A percentile compares a stretch with the other conserved stretches of the same genome.
Evolutionary conservation across 2,113 vertebrate genomes (phyloP).

Genomic region (Xerus inauris): DNA sequence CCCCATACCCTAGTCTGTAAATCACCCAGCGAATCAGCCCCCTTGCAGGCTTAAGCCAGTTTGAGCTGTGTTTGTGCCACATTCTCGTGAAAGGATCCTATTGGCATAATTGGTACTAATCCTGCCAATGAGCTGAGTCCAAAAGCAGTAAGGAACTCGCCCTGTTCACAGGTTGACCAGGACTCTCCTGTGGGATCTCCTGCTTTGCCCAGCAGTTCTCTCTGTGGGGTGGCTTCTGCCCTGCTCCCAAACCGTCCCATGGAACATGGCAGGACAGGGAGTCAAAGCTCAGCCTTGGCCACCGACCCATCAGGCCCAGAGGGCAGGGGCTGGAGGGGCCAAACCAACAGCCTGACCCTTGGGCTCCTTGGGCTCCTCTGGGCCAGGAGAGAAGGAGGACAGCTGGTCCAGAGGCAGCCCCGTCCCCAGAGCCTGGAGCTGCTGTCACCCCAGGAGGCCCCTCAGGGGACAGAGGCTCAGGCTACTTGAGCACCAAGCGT

Average conservation of each 20-base stretch:
- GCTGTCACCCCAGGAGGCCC: not conserved
- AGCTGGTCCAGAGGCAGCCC: not conserved
- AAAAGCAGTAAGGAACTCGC: not conserved
- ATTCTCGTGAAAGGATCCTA: not conserved
- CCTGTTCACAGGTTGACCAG: too few species aligned
- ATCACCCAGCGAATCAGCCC: too few species aligned
- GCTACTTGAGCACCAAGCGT: too few species aligned
- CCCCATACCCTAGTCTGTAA: accelerated
- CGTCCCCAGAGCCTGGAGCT: not conserved
- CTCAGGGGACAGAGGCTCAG: not conserved
- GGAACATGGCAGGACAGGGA: accelerated
- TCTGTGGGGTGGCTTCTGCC: not conserved
- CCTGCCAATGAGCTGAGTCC: not conserved
- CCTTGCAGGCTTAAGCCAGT: not conserved
- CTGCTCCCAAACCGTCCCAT: not conserved
- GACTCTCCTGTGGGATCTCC: not conserved
- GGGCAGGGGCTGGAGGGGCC: not conserved
- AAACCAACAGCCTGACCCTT: not conserved
- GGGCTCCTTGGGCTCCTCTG: not conserved
- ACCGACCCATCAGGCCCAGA: not conserved
- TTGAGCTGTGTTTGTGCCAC: not conserved
- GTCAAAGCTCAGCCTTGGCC: not conserved
- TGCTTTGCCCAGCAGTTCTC: accelerated
- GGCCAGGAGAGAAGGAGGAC: not conserved
- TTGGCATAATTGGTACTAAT: accelerated